Conservation (phyloP, 2,888 invertebrate species). For the Amorpha juglandis region DNA sequence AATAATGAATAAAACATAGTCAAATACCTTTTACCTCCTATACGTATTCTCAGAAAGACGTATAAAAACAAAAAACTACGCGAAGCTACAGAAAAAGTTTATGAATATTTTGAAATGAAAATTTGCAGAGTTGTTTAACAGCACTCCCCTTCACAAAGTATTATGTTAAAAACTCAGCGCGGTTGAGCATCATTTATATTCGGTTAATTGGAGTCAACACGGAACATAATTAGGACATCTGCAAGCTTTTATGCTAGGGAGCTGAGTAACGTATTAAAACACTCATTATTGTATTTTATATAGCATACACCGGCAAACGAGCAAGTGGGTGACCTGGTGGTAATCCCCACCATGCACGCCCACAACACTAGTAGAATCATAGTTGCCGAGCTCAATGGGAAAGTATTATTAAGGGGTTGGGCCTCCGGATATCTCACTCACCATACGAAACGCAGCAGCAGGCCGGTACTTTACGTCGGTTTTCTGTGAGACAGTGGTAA, state of each 20-base stretch:
- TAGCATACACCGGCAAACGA: too few relatives aligned
- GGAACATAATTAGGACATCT: constrained; percentile 16
- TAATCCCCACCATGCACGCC: too few relatives aligned
- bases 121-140: constrained; percentile 11
- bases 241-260: background rate
- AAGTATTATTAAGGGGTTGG: too few relatives aligned
- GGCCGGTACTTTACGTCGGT: too few relatives aligned
- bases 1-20: too few relatives aligned
- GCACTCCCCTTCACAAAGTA: constrained; percentile 12
- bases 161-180: constrained; percentile 13
- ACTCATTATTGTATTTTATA: background rate
- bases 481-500: too few relatives aligned
- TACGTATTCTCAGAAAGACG: background rate
- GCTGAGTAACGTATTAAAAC: background rate
- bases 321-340: too few relatives aligned
- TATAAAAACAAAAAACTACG: background rate
- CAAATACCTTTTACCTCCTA: background rate
- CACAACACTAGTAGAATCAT: too few relatives aligned
- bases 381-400: too few relatives aligned
- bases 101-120: constrained; percentile 18
- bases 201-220: constrained; percentile 23
- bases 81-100: constrained; percentile 5
- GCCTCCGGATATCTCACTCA: too few relatives aligned
- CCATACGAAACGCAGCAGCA: too few relatives aligned
- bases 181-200: constrained; percentile 8